Evolutionary conservation across 2,797 vertebrate species (phyloP).

Genomic region (Phoeniculus purpureus): DNA sequence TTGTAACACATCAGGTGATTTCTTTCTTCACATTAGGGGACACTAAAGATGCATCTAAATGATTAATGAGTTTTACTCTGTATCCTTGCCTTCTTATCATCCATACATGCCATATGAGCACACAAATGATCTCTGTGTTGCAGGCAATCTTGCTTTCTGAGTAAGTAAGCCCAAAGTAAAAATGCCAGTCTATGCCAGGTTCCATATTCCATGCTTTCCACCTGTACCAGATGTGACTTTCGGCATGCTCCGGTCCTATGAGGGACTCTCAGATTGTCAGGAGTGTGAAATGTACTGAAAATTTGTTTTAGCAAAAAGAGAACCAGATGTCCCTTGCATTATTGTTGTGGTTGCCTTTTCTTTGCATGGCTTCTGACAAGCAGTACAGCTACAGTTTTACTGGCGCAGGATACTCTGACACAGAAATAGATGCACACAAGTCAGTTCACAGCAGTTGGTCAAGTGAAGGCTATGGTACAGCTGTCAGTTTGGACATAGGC

Average conservation of each 20-base stretch:
- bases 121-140: background rate
- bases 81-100: background rate
- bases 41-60: background rate
- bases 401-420: background rate
- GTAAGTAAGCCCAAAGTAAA: background rate
- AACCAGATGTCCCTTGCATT: background rate
- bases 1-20: background rate
- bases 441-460: background rate
- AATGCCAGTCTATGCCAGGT: background rate
- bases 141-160: background rate
- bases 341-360: no score
- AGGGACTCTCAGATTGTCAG: background rate
- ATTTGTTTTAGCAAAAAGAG: background rate
- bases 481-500: background rate
- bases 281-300: background rate
- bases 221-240: no score
- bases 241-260: background rate
- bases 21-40: background rate
- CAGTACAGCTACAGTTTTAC: background rate
- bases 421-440: background rate
- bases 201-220: no score
- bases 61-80: background rate
- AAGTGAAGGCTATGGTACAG: background rate
- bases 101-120: background rate
- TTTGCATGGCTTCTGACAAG: background rate